These are phyloP conservation scores for Eueides isabella DNA, from an alignment of 1,140 invertebrate genomes.

Conservation along the genomic window DNA sequence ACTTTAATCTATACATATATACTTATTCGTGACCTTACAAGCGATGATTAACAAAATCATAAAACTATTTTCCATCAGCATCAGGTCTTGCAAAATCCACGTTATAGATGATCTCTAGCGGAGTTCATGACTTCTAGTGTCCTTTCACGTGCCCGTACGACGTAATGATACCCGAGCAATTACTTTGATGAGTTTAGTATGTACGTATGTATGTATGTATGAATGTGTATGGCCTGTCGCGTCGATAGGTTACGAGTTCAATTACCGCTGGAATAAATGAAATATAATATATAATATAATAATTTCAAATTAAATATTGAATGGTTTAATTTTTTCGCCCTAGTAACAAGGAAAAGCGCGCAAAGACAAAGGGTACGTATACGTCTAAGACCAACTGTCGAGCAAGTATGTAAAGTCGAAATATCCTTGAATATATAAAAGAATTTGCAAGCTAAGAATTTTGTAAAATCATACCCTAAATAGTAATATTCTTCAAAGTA, in stretches of 20 bases:
- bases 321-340: too few relatives aligned
- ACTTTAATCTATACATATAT: not conserved
- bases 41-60: constrained; percentile 2
- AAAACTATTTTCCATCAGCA: constrained; percentile 5
- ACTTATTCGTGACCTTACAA: constrained; percentile 5
- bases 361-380: too few relatives aligned
- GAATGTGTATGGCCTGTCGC: too few relatives aligned
- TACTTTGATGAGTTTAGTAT: not conserved
- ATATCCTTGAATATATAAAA: not conserved
- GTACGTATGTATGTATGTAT: not conserved
- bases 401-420: not conserved
- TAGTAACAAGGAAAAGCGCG: too few relatives aligned
- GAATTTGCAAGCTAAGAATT: not conserved
- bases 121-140: constrained; percentile 1
- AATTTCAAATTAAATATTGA: too few relatives aligned
- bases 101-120: constrained; percentile 1
- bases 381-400: not conserved
- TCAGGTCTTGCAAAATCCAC: not conserved
- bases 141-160: constrained; percentile 5
- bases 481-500: too few relatives aligned
- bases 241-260: too few relatives aligned
- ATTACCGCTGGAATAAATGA: too few relatives aligned
- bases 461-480: too few relatives aligned
- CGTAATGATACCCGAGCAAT: not conserved
- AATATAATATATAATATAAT: too few relatives aligned